These are phyloP conservation scores for Bufotes viridis DNA, from an alignment of 2,797 vertebrate genomes.

Conservation along the genomic window DNA sequence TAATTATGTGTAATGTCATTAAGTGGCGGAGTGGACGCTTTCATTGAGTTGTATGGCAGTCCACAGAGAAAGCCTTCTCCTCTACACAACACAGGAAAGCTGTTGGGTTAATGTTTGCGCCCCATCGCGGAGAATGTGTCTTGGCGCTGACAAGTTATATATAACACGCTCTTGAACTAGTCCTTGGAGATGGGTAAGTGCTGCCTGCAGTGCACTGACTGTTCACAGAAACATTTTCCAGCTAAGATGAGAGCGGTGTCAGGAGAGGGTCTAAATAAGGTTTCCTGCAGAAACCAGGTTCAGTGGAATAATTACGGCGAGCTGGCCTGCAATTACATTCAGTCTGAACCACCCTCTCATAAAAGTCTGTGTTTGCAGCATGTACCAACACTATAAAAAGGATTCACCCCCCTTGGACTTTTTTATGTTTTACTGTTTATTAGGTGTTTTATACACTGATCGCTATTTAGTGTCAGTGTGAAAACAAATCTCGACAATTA, in stretches of 20 bases:
- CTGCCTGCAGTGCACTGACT: constrained; percentile 56
- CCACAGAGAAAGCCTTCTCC: constrained; percentile 14
- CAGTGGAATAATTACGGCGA: constrained; percentile 43
- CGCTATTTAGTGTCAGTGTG: neutral
- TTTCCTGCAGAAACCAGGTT: constrained; percentile 51
- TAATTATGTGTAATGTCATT: constrained; percentile 18
- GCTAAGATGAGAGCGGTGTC: constrained; percentile 54
- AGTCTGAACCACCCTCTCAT: constrained; percentile 23
- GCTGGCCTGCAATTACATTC: constrained; percentile 45
- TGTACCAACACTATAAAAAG: neutral
- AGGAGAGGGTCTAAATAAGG: constrained; percentile 44
- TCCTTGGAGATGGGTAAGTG: constrained; percentile 56
- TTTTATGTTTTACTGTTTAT: neutral
- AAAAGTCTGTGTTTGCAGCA: neutral
- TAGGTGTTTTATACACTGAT: neutral
- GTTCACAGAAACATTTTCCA: constrained; percentile 41
- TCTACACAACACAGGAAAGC: constrained; percentile 40
- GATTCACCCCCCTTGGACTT: neutral
- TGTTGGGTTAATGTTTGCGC: constrained; percentile 52
- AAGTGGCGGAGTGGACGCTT: constrained; percentile 36
- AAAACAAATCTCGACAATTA: neutral
- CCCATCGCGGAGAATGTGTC: constrained; percentile 49
- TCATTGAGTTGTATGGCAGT: constrained; percentile 22
- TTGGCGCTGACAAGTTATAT: constrained; percentile 61
- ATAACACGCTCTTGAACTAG: constrained; percentile 58